Evolutionary conservation across 2,113 vertebrate species (phyloP).

Genomic region (Prolemur simus): DNA sequence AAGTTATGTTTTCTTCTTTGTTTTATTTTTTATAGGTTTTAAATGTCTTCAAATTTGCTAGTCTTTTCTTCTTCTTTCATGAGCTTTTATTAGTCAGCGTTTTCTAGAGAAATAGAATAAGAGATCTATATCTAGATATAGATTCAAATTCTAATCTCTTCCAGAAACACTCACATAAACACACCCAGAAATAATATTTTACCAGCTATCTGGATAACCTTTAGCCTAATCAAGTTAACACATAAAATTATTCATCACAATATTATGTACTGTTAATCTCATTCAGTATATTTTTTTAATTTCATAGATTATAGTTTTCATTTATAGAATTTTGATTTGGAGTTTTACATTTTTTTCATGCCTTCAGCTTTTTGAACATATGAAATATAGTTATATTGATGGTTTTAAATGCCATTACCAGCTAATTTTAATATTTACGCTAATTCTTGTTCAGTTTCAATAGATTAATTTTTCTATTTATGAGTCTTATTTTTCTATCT

Average conservation of each 20-base stretch:
- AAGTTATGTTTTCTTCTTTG: not conserved
- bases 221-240: no score
- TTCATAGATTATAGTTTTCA: not conserved
- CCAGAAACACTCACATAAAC: no score
- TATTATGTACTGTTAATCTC: no score
- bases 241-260: no score
- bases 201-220: no score
- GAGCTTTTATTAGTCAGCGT: not conserved
- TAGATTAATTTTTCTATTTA: not conserved
- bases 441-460: not conserved
- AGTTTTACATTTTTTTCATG: not conserved
- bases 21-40: not conserved
- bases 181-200: no score
- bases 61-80: not conserved
- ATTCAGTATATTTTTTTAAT: not conserved
- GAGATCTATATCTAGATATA: no score
- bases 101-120: no score
- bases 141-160: no score
- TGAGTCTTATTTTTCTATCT: not conserved
- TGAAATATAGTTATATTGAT: not conserved
- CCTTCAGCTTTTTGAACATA: not conserved
- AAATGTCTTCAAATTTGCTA: not conserved
- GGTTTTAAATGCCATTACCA: not conserved
- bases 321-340: not conserved
- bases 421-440: not conserved